Evolutionary conservation across 2,888 invertebrate species (phyloP).

Genomic region (Noctua janthe): DNA sequence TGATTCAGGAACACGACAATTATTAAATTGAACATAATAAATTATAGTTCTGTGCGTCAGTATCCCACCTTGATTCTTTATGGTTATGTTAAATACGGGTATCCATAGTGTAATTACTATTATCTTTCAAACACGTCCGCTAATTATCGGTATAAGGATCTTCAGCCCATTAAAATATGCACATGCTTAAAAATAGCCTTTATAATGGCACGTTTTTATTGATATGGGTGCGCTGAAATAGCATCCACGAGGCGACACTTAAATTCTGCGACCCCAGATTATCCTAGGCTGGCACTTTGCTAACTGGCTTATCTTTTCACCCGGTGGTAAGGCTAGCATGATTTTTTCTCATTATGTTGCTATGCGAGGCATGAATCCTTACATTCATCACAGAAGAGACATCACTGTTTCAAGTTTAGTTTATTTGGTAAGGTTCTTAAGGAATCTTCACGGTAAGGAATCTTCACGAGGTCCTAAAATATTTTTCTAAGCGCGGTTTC

Average conservation of each 20-base stretch:
- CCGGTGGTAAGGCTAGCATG: not conserved
- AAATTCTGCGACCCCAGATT: not conserved
- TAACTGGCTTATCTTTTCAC: not conserved
- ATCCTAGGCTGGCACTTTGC: not conserved
- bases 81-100: slow-evolving; percentile 47
- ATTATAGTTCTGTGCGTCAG: slow-evolving; percentile 25
- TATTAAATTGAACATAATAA: slow-evolving; percentile 10
- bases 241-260: slow-evolving; percentile 1
- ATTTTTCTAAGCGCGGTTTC: not conserved
- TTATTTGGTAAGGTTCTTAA: not conserved
- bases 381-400: not conserved
- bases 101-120: slow-evolving; percentile 33
- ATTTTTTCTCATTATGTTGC: not conserved
- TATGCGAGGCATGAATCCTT: not conserved
- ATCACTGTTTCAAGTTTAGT: not conserved
- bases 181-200: slow-evolving; percentile 13
- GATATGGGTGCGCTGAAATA: slow-evolving; percentile 35
- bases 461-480: not conserved
- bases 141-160: slow-evolving; percentile 41
- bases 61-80: slow-evolving; percentile 25
- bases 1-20: not conserved
- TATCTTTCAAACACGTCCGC: slow-evolving; percentile 29
- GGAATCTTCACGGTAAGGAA: too few relatives aligned
- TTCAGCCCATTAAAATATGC: slow-evolving; percentile 37
- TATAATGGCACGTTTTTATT: slow-evolving; percentile 15